phyloP scores from a whole-genome alignment of 2,888 invertebrate species.

The Pimpla rufipes region DNA sequence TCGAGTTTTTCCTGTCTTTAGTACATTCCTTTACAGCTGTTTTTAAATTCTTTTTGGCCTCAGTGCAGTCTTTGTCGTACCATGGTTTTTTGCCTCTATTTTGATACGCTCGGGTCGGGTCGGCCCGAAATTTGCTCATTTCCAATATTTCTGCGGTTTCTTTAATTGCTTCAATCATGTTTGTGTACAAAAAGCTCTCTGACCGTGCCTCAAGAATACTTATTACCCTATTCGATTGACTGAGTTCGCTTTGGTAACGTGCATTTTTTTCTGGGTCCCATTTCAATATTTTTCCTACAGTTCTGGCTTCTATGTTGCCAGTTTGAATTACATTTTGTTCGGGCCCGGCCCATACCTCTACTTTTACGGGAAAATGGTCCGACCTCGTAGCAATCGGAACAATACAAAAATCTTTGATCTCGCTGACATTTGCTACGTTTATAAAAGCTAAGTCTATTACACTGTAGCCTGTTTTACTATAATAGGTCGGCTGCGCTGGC shows the following conservation, averaged over 20 bases:
- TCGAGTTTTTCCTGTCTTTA: neutral
- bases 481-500: slow-evolving; percentile 29
- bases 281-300: slow-evolving; percentile 2
- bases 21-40: neutral
- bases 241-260: neutral
- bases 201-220: neutral
- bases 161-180: slow-evolving; percentile 29
- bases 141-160: neutral
- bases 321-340: neutral
- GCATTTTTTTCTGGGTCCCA: neutral
- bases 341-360: neutral
- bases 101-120: neutral
- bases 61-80: slow-evolving; percentile 39
- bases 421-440: neutral
- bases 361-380: slow-evolving; percentile 18
- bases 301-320: neutral
- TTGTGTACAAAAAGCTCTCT: neutral
- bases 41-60: slow-evolving; percentile 1
- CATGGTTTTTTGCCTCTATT: slow-evolving; percentile 1
- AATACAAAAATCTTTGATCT: neutral
- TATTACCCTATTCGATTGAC: neutral
- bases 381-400: neutral
- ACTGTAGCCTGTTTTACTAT: neutral
- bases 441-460: slow-evolving; percentile 42
- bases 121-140: neutral